Evolutionary conservation across 2,888 invertebrate genomes (phyloP), one percentile per base, ranked within the genome.

Genomic region (Aphrophora alni): DNA sequence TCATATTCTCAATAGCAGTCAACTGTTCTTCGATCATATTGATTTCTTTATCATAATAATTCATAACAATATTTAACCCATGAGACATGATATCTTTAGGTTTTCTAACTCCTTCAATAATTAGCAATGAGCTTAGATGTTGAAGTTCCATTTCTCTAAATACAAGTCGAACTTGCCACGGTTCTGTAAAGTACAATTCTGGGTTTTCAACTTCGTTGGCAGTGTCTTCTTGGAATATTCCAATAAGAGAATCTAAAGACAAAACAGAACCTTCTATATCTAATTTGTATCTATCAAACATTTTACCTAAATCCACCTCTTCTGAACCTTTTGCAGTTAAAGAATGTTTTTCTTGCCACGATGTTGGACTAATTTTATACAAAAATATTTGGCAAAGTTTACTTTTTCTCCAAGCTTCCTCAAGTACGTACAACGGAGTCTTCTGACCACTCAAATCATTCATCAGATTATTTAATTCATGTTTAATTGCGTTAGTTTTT

Each of bases 111-210:
- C 77, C 68, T 28, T 81, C 81, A 12, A 78, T 78, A 17, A 75
- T 74, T 27, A 78, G 25, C 4, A 82, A 72, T 0, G 82, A 75
- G 17, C 76, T 77, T 12, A 82, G 69, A 33, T 82, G 82, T 25
- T 83, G 81, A 0, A 82, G 79, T 74, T 83, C 83, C 79, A 83
- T 80, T 24, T 84, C 80, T 74, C 81, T 81, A 14, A 84, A 82
- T 0, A 84, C 83, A 1, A 81, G 27, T 14, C 80, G 75, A 21
- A 84, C 68, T 75, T 84, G 78, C 81, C 80, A 82, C 3, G 83
- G 81, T 25, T 80, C 78, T 24, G 79, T 81, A 74, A 84, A 84
- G 72, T 82, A 83, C 25, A 81, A 77, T 14, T 76, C 80, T 10
- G 83, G 83, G 25, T 82, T 82, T 1, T 83, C 82, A 51, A 51